Percentiles rank a stretch among this genome's conserved stretches.
Evolutionary conservation across 2,113 vertebrate species (phyloP).

Genomic region (Montifringilla adamsi): DNA sequence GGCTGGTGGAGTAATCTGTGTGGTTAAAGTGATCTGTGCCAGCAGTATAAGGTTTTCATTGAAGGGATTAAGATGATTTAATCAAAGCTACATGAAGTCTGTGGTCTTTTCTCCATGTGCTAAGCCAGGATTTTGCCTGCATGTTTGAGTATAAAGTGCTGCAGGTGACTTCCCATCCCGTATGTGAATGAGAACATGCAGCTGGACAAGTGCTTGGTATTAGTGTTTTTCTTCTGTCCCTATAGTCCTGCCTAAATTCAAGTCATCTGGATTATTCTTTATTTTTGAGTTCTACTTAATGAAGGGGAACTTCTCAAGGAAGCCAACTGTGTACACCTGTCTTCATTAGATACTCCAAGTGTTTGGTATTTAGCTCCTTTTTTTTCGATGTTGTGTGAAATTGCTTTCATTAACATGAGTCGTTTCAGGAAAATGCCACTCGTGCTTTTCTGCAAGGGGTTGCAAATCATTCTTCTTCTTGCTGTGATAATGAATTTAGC

Average conservation of each 20-base stretch:
- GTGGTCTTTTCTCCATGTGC: neutral
- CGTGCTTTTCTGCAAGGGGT: neutral
- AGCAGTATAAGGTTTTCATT: neutral
- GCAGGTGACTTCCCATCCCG: neutral
- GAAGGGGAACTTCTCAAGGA: neutral
- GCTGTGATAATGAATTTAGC: neutral
- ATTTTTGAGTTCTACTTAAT: neutral
- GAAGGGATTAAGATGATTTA: neutral
- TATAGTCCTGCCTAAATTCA: neutral
- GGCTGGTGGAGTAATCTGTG: neutral
- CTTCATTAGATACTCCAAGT: neutral
- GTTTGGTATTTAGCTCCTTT: neutral
- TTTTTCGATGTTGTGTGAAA: neutral
- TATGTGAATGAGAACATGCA: fast-evolving
- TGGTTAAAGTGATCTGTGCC: neutral
- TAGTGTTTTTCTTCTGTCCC: neutral
- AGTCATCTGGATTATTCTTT: neutral
- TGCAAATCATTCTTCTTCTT: neutral
- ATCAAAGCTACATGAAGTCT: neutral
- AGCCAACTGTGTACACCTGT: neutral
- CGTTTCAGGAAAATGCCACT: neutral
- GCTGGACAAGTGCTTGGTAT: fast-evolving
- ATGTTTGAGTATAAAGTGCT: fast-evolving
- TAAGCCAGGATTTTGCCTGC: neutral
- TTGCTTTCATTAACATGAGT: neutral